A percentile compares a stretch with the other conserved stretches of the same genome.
These are phyloP conservation scores for Elachura formosa DNA, from an alignment of 2,113 vertebrate species.

Conservation along the genomic window DNA sequence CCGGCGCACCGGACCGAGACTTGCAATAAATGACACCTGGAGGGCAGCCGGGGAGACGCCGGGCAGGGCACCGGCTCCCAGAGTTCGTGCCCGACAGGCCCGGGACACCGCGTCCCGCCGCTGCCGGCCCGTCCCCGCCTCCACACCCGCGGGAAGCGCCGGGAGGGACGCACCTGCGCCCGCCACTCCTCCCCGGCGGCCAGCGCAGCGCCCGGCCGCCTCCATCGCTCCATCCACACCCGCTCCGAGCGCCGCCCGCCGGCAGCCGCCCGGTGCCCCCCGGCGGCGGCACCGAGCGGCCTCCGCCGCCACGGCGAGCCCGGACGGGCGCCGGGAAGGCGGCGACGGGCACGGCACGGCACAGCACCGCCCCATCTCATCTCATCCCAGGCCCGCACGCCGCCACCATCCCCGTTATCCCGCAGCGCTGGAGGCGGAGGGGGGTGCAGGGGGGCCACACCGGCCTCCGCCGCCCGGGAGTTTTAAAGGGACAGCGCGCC, in stretches of 20 bases:
- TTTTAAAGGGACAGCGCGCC: conserved; percentile 2
- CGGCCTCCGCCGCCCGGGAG: background rate
- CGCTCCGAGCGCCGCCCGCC: background rate
- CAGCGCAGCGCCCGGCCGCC: background rate
- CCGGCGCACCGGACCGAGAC: background rate
- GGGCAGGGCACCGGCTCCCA: background rate
- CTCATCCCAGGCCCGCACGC: background rate
- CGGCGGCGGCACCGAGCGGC: background rate
- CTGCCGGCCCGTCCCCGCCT: background rate
- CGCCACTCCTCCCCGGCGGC: background rate
- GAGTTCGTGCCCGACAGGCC: background rate
- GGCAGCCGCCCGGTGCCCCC: background rate
- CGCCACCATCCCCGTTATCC: background rate
- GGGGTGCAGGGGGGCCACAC: background rate
- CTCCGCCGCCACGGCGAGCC: background rate
- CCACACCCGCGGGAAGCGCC: background rate
- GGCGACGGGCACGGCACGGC: background rate
- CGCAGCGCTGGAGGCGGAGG: background rate
- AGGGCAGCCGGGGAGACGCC: background rate
- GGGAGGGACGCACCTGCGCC: background rate
- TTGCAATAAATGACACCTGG: background rate
- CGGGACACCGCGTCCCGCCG: background rate
- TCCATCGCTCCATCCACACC: background rate
- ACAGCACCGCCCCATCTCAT: background rate
- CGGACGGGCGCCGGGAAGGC: background rate